Percentiles rank a stretch among this genome's conserved stretches.
Conservation (phyloP, 2,888 invertebrate genomes). For the Chouioia cunea region DNA sequence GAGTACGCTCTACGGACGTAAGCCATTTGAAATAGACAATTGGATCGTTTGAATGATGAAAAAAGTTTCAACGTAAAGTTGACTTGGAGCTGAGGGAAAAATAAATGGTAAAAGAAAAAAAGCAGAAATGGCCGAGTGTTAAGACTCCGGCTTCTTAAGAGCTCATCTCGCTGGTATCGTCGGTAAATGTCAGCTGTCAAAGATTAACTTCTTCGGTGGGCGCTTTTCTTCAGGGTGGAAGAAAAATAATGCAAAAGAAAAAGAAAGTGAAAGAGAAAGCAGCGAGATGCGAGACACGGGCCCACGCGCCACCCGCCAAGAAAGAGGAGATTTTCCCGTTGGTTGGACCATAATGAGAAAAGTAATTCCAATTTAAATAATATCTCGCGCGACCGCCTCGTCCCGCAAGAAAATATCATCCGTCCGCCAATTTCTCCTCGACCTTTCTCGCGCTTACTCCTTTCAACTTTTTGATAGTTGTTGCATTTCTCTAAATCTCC, state of each 20-base stretch:
- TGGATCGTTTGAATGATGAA: not conserved
- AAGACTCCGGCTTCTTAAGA: constrained; percentile 21
- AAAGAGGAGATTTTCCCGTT: constrained; percentile 65
- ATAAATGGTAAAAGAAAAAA: not conserved
- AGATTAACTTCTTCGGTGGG: constrained; percentile 61
- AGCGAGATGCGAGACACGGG: constrained; percentile 54
- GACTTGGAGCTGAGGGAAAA: not conserved
- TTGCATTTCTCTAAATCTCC: not conserved
- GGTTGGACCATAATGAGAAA: constrained; percentile 67
- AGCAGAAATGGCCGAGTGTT: constrained; percentile 17
- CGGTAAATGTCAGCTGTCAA: constrained; percentile 61
- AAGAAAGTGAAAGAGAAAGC: not conserved
- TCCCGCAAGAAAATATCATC: constrained; percentile 63
- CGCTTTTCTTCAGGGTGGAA: constrained; percentile 21
- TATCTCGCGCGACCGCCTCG: constrained; percentile 59
- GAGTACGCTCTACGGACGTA: too few species aligned
- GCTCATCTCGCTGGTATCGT: constrained; percentile 38
- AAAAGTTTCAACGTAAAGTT: not conserved
- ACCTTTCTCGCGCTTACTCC: constrained; percentile 5
- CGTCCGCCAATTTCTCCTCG: constrained; percentile 45
- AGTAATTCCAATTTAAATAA: constrained; percentile 69
- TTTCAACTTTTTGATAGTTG: constrained; percentile 37
- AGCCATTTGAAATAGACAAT: too few species aligned
- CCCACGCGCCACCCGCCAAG: constrained; percentile 53
- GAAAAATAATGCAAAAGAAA: constrained; percentile 18